Evolutionary conservation across 2,113 vertebrate genomes (phyloP), one percentile per base, ranked within the genome.

Genomic region (Todiramphus chloris): DNA sequence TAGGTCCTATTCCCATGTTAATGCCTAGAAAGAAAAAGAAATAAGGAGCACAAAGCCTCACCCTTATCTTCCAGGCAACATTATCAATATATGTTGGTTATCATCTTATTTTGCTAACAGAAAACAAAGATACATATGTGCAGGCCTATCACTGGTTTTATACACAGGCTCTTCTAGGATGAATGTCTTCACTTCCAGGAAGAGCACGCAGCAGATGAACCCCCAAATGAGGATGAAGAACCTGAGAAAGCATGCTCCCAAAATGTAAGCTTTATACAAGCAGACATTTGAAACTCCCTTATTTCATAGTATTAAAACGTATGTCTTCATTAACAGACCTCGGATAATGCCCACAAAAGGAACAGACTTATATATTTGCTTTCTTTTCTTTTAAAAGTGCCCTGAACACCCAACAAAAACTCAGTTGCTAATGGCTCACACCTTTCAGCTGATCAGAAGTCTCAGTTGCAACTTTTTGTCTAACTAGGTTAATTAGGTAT

Each of bases 401-500:
- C 31, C 44, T 30, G 11, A 59, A 58, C 18, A 50, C 9, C 13
- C 41, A 90, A 25, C 31, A 84, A 82, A 58, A 85, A 35, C 44
- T n/a, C 48, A 56, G 28, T 60, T 78, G 74, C 35, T 66, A 73
- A 68, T 13, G n/a, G 30, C 28, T 88, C 60, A 80, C 59, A 83
- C 59, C n/a, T 94, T 92, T 50, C 31, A 28, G 44, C 4, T 43
- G 75, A 58, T 48, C 4, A 0, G 17, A 66, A 83, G 41, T 37
- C 21, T 73, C 66, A 67, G 35, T 0, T 63, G 60, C 90, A 89
- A 2, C 7, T 62, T 93, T 86, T 59, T 25, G 25, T 55, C 23
- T 80, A 70, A 83, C 17, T 83, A 55, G 90, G 72, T 90, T 96
- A 93, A 90, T 77, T 27, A 77, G 58, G 82, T 74, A 88, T 84